phyloP scores from a whole-genome alignment of 2,888 invertebrate genomes.

The Lottia gigantea region DNA sequence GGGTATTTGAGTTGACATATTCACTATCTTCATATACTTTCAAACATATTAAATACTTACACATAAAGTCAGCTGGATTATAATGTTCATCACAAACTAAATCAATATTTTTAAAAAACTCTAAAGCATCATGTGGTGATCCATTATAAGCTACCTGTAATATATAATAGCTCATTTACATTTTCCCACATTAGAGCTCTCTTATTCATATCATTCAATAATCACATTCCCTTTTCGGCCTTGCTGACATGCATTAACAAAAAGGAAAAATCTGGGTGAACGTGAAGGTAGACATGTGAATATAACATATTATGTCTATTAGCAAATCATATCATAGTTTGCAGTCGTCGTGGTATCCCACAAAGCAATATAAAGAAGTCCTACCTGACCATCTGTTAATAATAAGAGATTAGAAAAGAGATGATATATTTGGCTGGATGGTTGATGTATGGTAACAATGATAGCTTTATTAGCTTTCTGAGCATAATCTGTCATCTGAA shows the following conservation, averaged over 20 bases:
- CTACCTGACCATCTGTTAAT: slow-evolving; percentile 73
- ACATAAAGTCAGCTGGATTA: slow-evolving; percentile 81
- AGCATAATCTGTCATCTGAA: slow-evolving; percentile 79
- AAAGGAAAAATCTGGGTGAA: too few relatives aligned
- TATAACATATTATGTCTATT: too few relatives aligned
- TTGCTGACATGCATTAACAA: too few relatives aligned
- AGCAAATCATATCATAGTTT: too few relatives aligned
- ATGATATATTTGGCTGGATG: slow-evolving; percentile 86
- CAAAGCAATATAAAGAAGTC: slow-evolving; percentile 14
- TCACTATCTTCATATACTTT: too few relatives aligned
- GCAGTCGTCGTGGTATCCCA: too few relatives aligned
- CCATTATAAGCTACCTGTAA: slow-evolving; percentile 78
- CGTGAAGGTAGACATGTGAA: too few relatives aligned
- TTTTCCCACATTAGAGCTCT: too few relatives aligned
- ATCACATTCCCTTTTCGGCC: too few relatives aligned
- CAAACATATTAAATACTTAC: slow-evolving; percentile 38
- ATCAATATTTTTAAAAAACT: slow-evolving; percentile 79
- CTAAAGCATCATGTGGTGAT: slow-evolving; percentile 77
- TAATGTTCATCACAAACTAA: slow-evolving; percentile 80
- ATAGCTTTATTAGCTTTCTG: slow-evolving; percentile 82
- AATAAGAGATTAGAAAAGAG: slow-evolving; percentile 81
- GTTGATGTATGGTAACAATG: slow-evolving; percentile 84
- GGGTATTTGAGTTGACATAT: too few relatives aligned
- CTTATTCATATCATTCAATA: too few relatives aligned
- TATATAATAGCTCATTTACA: not conserved